Conservation (phyloP, 2,888 invertebrate genomes). For the Ophioninae sp. region DNA sequence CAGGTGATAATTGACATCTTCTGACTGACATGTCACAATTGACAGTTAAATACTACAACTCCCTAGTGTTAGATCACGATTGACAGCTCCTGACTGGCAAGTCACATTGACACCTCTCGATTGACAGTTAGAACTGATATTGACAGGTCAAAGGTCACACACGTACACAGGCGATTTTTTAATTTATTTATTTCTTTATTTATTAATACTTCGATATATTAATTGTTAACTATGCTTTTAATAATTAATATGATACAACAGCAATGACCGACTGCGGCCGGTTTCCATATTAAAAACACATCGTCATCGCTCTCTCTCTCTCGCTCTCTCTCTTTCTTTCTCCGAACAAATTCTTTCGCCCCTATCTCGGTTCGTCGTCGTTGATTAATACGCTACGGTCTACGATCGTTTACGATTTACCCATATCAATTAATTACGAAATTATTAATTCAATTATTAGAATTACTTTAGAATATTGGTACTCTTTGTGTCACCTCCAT, state of each 20-base stretch:
- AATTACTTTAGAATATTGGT: conserved; percentile 81
- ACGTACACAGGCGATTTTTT: conserved; percentile 64
- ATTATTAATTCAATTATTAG: conserved; percentile 80
- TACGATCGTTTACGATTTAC: conserved; percentile 79
- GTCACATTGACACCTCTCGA: too few relatives aligned
- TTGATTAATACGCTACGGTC: conserved; percentile 78
- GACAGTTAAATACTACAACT: too few relatives aligned
- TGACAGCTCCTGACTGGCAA: too few relatives aligned
- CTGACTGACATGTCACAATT: too few relatives aligned
- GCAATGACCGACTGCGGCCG: conserved; percentile 71
- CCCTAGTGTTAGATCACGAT: too few relatives aligned
- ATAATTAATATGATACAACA: conserved; percentile 77
- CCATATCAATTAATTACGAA: conserved; percentile 81
- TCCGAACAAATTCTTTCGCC: conserved; percentile 61
- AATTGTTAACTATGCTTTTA: conserved; percentile 62
- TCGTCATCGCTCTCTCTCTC: conserved; percentile 57
- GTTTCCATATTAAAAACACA: conserved; percentile 73
- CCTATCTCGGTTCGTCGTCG: conserved; percentile 62
- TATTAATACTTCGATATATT: conserved; percentile 60
- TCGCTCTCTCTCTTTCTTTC: conserved; percentile 29
- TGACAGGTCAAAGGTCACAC: neutral
- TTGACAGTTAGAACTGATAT: too few relatives aligned
- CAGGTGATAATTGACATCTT: too few relatives aligned
- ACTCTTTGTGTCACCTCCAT: conserved; percentile 77
- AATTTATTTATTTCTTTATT: conserved; percentile 61